Evolutionary conservation across 2,888 invertebrate genomes (phyloP).

Genomic region (Acanthosepion pharaonis): DNA sequence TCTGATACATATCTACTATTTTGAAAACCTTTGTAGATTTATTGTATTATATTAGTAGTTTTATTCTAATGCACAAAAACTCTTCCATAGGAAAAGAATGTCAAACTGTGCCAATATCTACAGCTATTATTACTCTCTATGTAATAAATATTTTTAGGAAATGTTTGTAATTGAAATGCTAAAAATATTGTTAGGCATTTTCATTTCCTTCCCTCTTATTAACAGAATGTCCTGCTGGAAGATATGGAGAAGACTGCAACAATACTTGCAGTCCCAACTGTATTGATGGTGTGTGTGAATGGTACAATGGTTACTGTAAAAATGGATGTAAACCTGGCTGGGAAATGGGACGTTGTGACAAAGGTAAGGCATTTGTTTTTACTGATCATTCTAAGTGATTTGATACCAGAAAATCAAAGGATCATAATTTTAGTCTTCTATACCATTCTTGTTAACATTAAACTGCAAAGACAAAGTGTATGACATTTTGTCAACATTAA

Average conservation of each 20-base stretch:
- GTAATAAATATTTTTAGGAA: neutral
- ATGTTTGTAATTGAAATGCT: neutral
- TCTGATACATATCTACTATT: too few species aligned
- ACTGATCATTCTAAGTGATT: neutral
- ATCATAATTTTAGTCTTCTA: too few species aligned
- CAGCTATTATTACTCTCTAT: neutral
- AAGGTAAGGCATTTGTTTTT: constrained; percentile 35
- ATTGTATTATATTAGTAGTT: too few species aligned
- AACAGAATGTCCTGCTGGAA: constrained; percentile 43
- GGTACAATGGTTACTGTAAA: constrained; percentile 45
- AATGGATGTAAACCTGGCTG: constrained; percentile 40
- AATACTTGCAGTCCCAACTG: constrained; percentile 51
- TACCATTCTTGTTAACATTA: too few species aligned
- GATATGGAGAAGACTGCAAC: constrained; percentile 48
- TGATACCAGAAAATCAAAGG: too few species aligned
- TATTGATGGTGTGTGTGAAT: constrained; percentile 51
- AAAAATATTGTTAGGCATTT: neutral
- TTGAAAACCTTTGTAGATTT: too few species aligned
- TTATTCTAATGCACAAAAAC: too few species aligned
- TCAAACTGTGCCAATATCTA: too few species aligned
- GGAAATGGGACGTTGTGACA: neutral
- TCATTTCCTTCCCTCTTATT: neutral
- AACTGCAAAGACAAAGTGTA: too few species aligned
- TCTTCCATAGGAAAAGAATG: too few species aligned
- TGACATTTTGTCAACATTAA: too few species aligned